These are phyloP conservation scores for Xylocopa sonorina DNA, from an alignment of 1,140 invertebrate species.

Conservation along the genomic window DNA sequence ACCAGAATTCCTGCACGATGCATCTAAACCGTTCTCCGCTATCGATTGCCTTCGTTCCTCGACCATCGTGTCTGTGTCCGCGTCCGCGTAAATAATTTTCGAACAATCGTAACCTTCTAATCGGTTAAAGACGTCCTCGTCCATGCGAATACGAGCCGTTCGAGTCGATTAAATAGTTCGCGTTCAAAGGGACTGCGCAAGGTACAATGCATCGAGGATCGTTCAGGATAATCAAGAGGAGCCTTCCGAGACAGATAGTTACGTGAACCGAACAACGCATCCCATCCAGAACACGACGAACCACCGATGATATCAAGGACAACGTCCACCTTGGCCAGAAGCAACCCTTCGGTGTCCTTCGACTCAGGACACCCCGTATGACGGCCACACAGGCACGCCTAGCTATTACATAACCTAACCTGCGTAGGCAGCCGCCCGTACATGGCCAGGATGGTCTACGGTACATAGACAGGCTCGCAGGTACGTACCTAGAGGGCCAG, in stretches of 20 bases:
- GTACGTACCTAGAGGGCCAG: conserved; percentile 63
- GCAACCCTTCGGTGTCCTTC: neutral
- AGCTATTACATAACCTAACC: conserved; percentile 53
- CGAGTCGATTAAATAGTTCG: no score
- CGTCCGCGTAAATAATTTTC: neutral
- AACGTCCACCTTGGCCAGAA: neutral
- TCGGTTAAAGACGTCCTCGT: no score
- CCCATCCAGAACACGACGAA: neutral
- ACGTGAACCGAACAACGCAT: neutral
- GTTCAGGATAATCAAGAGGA: no score
- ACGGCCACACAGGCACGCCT: conserved; percentile 33
- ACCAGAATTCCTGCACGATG: neutral
- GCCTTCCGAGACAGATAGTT: neutral
- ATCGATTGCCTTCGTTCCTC: neutral
- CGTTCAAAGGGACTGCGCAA: no score
- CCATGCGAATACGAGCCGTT: no score
- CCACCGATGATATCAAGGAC: neutral
- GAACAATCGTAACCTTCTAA: no score
- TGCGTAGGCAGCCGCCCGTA: conserved; percentile 45
- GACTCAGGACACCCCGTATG: conserved; percentile 53
- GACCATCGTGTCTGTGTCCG: neutral
- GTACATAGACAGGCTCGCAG: conserved; percentile 60
- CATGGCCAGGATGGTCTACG: conserved; percentile 30
- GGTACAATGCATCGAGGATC: no score
- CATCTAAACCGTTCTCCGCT: neutral